Conservation (phyloP, 2,113 vertebrate genomes). For the Saguinus imperator region DNA sequence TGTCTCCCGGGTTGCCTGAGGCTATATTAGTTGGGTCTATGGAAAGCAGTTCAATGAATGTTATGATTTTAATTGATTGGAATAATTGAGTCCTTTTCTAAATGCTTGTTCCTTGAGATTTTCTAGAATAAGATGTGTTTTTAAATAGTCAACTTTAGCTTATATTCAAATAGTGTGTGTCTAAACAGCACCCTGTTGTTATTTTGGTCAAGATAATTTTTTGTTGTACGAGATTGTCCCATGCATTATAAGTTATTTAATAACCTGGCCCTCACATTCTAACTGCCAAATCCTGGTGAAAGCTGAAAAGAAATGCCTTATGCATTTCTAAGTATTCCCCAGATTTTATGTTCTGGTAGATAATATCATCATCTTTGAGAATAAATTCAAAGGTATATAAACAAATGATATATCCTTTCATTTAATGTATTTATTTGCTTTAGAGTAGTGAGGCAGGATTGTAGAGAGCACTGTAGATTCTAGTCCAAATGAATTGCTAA, state of each 20-base stretch:
- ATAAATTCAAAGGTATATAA: not conserved
- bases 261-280: not conserved
- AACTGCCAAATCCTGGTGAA: not conserved
- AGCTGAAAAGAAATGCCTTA: not conserved
- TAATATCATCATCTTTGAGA: not conserved
- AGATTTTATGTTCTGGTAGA: not conserved
- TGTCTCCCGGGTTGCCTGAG: not conserved
- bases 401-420: not conserved
- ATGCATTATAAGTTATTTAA: not conserved
- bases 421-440: not conserved
- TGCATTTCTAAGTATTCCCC: not conserved
- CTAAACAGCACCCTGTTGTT: not conserved
- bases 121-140: not conserved
- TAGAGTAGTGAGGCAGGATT: not conserved
- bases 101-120: not conserved
- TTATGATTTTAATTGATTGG: not conserved
- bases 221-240: not conserved
- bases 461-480: not conserved
- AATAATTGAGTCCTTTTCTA: not conserved
- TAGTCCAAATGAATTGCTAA: not conserved
- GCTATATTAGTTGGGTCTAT: not conserved
- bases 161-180: not conserved
- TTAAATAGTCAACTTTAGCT: not conserved
- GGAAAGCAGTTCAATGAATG: not conserved
- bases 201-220: not conserved